phyloP scores from a whole-genome alignment of 2,113 vertebrate species.

The Otus sunia region DNA sequence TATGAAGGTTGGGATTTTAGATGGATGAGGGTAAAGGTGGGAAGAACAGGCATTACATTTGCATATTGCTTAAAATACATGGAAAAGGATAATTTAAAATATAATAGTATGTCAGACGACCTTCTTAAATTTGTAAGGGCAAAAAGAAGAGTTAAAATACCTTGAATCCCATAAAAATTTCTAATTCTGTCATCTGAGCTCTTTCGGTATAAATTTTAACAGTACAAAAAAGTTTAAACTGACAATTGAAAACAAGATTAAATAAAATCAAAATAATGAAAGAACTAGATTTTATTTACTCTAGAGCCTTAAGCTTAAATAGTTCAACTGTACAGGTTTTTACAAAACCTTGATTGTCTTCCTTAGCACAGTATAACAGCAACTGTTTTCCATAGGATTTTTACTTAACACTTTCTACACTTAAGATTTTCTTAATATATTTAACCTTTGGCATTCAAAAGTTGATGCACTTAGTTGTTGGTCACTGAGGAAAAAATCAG shows the following conservation, averaged over 20 bases:
- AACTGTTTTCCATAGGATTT: not conserved
- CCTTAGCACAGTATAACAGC: not conserved
- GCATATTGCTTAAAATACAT: not conserved
- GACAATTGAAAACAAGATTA: not conserved
- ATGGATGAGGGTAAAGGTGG: not conserved
- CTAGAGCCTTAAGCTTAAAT: not conserved
- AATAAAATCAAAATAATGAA: not conserved
- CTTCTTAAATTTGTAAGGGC: not conserved
- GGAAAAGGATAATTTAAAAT: not conserved
- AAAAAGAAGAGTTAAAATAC: not conserved
- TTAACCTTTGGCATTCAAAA: not conserved
- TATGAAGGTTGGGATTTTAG: conserved; percentile 38
- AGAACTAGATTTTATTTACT: not conserved
- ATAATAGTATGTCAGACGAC: not conserved
- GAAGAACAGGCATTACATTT: not conserved
- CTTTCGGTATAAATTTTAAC: not conserved
- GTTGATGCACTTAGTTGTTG: not conserved
- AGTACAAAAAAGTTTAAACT: not conserved
- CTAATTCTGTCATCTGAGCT: not conserved
- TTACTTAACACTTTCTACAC: not conserved
- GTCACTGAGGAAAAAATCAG: not conserved
- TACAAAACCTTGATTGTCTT: not conserved
- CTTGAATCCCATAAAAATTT: not conserved
- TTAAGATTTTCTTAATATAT: not conserved
- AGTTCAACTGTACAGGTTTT: not conserved